phyloP scores from a whole-genome alignment of 2,113 vertebrate genomes.

The Pongo pygmaeus region DNA sequence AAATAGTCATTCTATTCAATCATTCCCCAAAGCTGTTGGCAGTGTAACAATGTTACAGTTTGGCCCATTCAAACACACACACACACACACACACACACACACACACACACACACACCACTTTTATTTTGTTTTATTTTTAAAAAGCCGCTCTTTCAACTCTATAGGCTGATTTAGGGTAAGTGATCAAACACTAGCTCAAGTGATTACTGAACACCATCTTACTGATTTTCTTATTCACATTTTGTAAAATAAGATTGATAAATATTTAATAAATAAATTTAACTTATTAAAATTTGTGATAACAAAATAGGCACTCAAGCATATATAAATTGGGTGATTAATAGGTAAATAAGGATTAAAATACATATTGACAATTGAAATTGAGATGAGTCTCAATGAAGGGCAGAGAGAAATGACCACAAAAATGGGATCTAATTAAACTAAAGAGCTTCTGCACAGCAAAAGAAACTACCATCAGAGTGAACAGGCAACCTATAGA shows the following conservation, averaged over 20 bases:
- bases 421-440: too few species aligned
- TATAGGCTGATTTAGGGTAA: neutral
- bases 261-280: neutral
- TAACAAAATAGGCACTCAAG: neutral
- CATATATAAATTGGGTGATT: neutral
- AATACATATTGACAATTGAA: neutral
- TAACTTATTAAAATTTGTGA: neutral
- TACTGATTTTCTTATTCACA: neutral
- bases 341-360: constrained; percentile 1
- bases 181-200: neutral
- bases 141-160: neutral
- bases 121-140: neutral
- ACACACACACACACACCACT: neutral
- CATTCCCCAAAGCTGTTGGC: neutral
- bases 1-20: neutral
- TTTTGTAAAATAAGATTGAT: neutral
- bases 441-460: too few species aligned
- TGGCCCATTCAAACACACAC: neutral
- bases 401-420: neutral
- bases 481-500: too few species aligned
- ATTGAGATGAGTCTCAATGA: neutral
- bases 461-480: too few species aligned
- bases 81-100: too few species aligned
- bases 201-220: neutral
- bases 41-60: neutral